Evolutionary conservation across 2,113 vertebrate species (phyloP), one percentile per base, ranked within the genome.

Genomic region (Callospermophilus lateralis): DNA sequence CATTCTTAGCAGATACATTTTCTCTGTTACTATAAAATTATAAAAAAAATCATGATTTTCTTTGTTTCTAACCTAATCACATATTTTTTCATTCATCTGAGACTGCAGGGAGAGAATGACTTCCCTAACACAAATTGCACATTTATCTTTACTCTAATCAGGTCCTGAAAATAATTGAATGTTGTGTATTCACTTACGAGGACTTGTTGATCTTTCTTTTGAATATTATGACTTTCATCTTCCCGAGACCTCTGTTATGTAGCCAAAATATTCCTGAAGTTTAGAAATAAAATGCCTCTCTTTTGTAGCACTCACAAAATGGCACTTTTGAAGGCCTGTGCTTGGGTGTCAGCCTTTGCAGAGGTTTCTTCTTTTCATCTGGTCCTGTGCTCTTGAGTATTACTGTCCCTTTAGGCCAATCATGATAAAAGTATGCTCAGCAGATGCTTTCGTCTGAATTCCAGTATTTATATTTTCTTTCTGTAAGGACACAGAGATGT

Each of bases 181-280:
- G 30, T 19, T 95, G 58, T 96, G 1, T 63, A 51, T 91, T 96
- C 8, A 51, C 48, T 85, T 37, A 16, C 0, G 28, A 85, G 20
- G 26, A 28, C 37, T 63, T 77, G 67, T 39, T 84, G 74, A 91
- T 70, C 85, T 97, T 93, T 34, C 30, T 24, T 94, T 89, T 91
- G 87, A 94, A 74, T 86, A 30, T 39, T n/a, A n/a, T 45, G 34
- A 79, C 89, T 90, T 94, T 94, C n/a, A 89, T 95, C 73, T 92
- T 73, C 22, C 34, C 48, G 65, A 78, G 42, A 72, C 63, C 61
- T 94, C 45, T 63, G 16, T 74, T 73, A 19, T 28, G 6, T 30
- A 83, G 81, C 28, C 48, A 37, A 74, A 86, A 53, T 81, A 79
- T 51, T 74, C 63, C 73, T 70, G 11, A 77, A 67, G 51, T 74